Evolutionary conservation across 1,140 invertebrate species (phyloP), one percentile per base, ranked within the genome.

Genomic region (Samia ricini): DNA sequence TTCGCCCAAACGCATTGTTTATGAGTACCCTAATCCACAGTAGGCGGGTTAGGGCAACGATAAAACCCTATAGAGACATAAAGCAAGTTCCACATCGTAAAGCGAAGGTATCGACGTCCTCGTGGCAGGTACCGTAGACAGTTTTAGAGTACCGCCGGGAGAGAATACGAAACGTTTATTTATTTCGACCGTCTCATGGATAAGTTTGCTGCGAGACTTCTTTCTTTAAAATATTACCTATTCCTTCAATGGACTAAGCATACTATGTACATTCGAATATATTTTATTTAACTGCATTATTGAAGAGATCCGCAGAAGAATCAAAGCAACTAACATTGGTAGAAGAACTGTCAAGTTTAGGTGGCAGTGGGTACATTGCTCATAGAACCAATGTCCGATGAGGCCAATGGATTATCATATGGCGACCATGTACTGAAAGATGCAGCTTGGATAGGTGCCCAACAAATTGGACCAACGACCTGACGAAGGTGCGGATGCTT

Each of bases 11-110:
- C 33, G 33, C 33, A 1, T 15, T 0, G 1, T 42, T 42, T 42
- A 15, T 15, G 1, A 10, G 12, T 15, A 42, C 10, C 33, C 33
- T 42, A 15, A 42, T 15, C 26, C 10, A 29, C 33, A 12, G 33
- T 42, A 42, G 33, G 33, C 33, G 33, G 33, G 33, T 42, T 42
- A 42, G 33, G 33, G 10, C 15, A 15, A 42, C 36, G 29, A 66
- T 62, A 51, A 57, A 52, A 57, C 58, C 55, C 56, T 19, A 22
- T 24, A 63, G 36, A 36, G 33, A 60, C 65, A 67, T 62, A 65
- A 65, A 65, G 59, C 64, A 65, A 57, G 59, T 61, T 33, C n/a
- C 12, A 57, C 21, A 4, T 65, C 59, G 64, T 61, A 65, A 64
- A 60, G 54, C 22, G 54, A 56, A 56, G 22, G 54, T 56, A 56